Evolutionary conservation across 1,140 invertebrate genomes (phyloP).

Genomic region (Daktulosphaira vitifoliae): DNA sequence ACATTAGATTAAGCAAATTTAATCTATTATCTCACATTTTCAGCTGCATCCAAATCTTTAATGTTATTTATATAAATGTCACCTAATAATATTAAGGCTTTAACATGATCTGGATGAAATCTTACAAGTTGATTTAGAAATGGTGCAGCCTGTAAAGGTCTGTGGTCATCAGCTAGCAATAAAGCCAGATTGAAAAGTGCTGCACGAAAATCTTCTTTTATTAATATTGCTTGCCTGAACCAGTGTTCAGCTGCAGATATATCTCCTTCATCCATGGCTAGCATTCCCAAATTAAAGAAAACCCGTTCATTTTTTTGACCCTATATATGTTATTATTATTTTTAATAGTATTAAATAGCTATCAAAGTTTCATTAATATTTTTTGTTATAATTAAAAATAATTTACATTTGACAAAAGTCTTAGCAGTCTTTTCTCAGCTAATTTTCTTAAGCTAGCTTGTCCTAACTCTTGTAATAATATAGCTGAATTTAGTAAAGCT

Average conservation of each 20-base stretch:
- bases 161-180: slow-evolving; percentile 74
- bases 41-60: slow-evolving; percentile 85
- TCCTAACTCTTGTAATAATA: slow-evolving; percentile 81
- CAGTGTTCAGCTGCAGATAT: slow-evolving; percentile 78
- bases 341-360: slow-evolving; percentile 31
- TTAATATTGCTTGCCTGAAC: slow-evolving; percentile 75
- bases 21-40: slow-evolving; percentile 78
- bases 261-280: slow-evolving; percentile 90
- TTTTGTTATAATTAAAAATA: too few species aligned
- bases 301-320: slow-evolving; percentile 72
- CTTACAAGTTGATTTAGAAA: slow-evolving; percentile 85
- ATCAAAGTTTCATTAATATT: slow-evolving; percentile 21
- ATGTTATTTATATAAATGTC: slow-evolving; percentile 96
- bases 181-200: slow-evolving; percentile 91
- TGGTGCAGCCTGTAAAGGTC: slow-evolving; percentile 83
- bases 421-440: slow-evolving; percentile 67
- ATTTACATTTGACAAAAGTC: slow-evolving; percentile 63
- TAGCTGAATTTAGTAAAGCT: slow-evolving; percentile 88
- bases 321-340: slow-evolving; percentile 45
- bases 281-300: slow-evolving; percentile 91
- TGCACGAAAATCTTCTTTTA: slow-evolving; percentile 78
- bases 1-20: too few species aligned
- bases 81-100: slow-evolving; percentile 85
- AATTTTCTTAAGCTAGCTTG: slow-evolving; percentile 66
- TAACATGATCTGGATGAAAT: slow-evolving; percentile 87